phyloP scores from a whole-genome alignment of 92 coral and sea anemone species.

The Blastomussa wellsi region DNA sequence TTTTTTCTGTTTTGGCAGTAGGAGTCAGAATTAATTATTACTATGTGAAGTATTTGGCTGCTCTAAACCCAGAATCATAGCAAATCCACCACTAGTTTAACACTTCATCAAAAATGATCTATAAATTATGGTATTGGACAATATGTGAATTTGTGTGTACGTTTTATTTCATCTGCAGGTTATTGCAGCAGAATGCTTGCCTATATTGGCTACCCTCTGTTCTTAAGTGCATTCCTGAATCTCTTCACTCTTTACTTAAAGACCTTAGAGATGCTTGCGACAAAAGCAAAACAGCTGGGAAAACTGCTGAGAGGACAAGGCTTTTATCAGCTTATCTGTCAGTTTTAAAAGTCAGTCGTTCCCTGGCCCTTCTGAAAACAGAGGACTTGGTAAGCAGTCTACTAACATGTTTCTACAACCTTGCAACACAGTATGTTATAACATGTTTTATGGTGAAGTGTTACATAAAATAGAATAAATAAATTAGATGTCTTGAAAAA shows the following conservation, averaged over 20 bases:
- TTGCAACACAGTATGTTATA: neutral
- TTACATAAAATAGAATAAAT: neutral
- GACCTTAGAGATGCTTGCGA: constrained; percentile 22
- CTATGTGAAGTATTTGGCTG: neutral
- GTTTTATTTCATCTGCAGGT: constrained; percentile 27
- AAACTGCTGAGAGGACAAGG: neutral
- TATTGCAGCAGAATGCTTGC: constrained; percentile 61
- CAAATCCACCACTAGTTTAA: neutral
- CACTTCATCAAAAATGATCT: no score
- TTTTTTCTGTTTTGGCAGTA: neutral
- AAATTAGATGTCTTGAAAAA: no score
- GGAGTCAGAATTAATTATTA: no score
- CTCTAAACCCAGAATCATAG: neutral
- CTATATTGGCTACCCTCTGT: constrained; percentile 84
- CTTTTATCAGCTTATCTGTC: constrained; percentile 44
- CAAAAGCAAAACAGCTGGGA: neutral
- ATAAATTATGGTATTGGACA: neutral
- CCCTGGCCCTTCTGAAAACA: constrained; percentile 42
- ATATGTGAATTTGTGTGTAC: neutral
- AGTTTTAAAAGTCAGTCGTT: constrained; percentile 55
- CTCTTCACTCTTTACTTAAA: constrained; percentile 36
- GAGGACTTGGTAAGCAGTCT: constrained; percentile 35
- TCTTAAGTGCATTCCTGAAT: constrained; percentile 58
- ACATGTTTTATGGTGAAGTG: neutral
- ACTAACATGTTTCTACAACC: neutral